phyloP scores from a whole-genome alignment of 2,113 vertebrate species.

The Murina feae region DNA sequence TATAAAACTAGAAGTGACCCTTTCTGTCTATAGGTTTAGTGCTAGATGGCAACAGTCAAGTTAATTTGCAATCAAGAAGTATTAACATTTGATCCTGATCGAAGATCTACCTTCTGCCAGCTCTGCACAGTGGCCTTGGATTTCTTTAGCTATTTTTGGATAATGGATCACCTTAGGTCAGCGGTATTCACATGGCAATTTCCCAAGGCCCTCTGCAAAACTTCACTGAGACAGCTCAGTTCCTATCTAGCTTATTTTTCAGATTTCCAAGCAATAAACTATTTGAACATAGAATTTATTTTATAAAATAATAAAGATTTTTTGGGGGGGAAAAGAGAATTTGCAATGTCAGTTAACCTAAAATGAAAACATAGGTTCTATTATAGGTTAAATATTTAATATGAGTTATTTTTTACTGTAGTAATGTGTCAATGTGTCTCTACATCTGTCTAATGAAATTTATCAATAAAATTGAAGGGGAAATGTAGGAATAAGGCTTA shows the following conservation, averaged over 20 bases:
- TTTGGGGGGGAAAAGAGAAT: background rate
- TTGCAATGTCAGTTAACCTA: background rate
- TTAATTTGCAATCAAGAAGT: background rate
- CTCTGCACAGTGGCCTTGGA: background rate
- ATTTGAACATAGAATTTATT: background rate
- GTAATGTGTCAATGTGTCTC: background rate
- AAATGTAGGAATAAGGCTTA: background rate
- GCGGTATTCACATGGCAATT: rapidly evolving
- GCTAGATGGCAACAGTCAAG: background rate
- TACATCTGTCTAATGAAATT: background rate
- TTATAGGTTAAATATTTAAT: background rate
- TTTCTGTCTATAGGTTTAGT: background rate
- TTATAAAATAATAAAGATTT: background rate
- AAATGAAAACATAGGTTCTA: background rate
- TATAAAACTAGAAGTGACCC: background rate
- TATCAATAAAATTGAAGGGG: background rate
- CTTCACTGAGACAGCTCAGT: background rate
- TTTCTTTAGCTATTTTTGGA: background rate
- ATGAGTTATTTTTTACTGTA: background rate
- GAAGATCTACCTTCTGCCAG: background rate
- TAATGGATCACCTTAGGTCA: no score
- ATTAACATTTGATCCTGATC: background rate
- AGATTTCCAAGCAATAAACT: background rate
- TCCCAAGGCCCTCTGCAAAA: rapidly evolving
- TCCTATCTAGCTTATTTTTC: background rate